Conservation (phyloP, 2,113 vertebrate genomes). For the Carassius auratus region DNA sequence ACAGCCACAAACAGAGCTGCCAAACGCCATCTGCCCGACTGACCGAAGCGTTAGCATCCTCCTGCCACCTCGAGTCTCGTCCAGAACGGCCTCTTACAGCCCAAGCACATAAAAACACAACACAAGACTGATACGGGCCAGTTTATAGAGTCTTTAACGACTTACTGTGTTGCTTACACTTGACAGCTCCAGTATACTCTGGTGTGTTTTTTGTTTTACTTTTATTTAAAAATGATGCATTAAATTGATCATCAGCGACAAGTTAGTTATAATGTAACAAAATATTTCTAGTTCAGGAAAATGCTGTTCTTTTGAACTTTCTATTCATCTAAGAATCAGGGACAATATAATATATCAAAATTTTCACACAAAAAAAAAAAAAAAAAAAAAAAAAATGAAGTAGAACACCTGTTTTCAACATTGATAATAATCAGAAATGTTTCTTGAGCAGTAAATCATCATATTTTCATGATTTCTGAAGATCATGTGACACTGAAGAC, state of each 20-base stretch:
- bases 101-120: background rate
- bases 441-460: background rate
- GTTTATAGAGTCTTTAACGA: background rate
- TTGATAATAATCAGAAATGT: background rate
- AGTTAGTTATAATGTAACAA: background rate
- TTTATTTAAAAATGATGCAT: background rate
- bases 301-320: background rate
- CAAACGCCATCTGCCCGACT: slow-evolving; percentile 38
- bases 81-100: background rate
- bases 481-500: background rate
- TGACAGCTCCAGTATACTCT: background rate
- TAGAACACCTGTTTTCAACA: background rate
- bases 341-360: background rate
- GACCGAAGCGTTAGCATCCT: slow-evolving; percentile 27
- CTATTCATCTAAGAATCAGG: background rate
- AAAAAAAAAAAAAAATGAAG: background rate
- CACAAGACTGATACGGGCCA: background rate
- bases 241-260: background rate
- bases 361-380: background rate
- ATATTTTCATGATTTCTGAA: background rate
- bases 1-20: slow-evolving; percentile 13
- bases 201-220: no score
- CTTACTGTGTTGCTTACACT: background rate
- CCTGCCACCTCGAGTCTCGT: slow-evolving; percentile 2
- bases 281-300: background rate